Evolutionary conservation across 2,888 invertebrate genomes (phyloP).

Genomic region (Physocephala rufipes): DNA sequence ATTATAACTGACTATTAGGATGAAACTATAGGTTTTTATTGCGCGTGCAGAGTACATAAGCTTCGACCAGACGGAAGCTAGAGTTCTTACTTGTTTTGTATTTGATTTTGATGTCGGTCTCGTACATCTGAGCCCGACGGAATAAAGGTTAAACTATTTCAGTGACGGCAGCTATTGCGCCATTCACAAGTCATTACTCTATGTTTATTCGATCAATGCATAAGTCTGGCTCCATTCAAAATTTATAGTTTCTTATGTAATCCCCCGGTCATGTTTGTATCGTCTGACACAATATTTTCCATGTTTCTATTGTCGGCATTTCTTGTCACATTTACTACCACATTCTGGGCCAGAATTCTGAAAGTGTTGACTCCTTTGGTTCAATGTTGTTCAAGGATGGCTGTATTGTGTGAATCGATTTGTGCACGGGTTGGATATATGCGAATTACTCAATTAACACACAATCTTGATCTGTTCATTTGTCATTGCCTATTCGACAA

Average conservation of each 20-base stretch:
- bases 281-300: slow-evolving; percentile 20
- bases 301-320: slow-evolving; percentile 11
- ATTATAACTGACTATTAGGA: too few relatives aligned
- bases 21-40: too few relatives aligned
- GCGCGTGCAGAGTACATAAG: too few relatives aligned
- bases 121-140: slow-evolving; percentile 30
- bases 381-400: slow-evolving; percentile 23
- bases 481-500: too few relatives aligned
- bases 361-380: slow-evolving; percentile 19
- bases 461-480: too few relatives aligned
- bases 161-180: slow-evolving; percentile 19
- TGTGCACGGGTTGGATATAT: too few relatives aligned
- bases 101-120: slow-evolving; percentile 25
- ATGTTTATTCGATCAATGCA: slow-evolving; percentile 2
- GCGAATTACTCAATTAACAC: too few relatives aligned
- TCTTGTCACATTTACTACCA: slow-evolving; percentile 17
- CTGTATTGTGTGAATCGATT: neutral
- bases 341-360: slow-evolving; percentile 21
- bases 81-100: too few relatives aligned
- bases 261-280: neutral
- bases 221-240: slow-evolving; percentile 10
- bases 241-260: neutral
- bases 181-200: slow-evolving; percentile 10
- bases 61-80: too few relatives aligned
- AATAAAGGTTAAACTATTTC: too few relatives aligned